A percentile compares a stretch with the other conserved stretches of the same genome.
These are phyloP conservation scores for Rosalia funebris DNA, from an alignment of 2,888 invertebrate species.

Conservation along the genomic window DNA sequence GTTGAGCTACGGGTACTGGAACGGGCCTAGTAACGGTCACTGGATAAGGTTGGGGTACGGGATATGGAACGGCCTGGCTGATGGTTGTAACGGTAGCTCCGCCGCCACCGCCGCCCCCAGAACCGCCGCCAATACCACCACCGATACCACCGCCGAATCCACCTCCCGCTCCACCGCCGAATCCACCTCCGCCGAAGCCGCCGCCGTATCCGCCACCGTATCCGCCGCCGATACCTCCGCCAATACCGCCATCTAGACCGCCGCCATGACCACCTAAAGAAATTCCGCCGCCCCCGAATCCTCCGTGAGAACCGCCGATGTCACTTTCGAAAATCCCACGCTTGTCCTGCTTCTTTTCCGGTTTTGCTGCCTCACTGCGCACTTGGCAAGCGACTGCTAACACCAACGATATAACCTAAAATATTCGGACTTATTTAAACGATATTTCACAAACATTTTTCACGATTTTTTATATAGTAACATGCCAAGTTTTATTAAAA, in stretches of 20 bases:
- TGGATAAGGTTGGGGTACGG: conserved; percentile 60
- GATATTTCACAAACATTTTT: too few species aligned
- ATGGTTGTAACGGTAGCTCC: conserved; percentile 58
- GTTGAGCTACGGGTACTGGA: conserved; percentile 6
- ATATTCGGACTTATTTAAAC: too few species aligned
- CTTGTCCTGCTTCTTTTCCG: conserved; percentile 11
- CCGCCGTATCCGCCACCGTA: not conserved
- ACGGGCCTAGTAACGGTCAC: conserved; percentile 62
- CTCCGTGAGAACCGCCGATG: conserved; percentile 7
- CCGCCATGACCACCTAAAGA: not conserved
- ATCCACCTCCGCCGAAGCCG: not conserved
- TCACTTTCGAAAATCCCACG: conserved; percentile 20
- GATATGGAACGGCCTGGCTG: conserved; percentile 58
- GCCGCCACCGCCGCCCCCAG: conserved; percentile 56
- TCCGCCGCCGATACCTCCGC: conserved; percentile 2
- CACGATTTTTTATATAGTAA: too few species aligned
- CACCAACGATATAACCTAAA: conserved; percentile 11
- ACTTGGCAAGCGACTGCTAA: conserved; percentile 16
- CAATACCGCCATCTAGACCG: not conserved
- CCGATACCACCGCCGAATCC: conserved; percentile 2
- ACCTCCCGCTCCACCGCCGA: not conserved
- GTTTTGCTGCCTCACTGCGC: conserved; percentile 17
- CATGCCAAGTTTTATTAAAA: too few species aligned
- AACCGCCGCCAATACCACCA: conserved; percentile 28
- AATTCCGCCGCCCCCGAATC: conserved; percentile 3